Percentiles rank a stretch among this genome's conserved stretches.
These are phyloP conservation scores for Alethe diademata DNA, from an alignment of 2,113 vertebrate genomes.

Conservation along the genomic window DNA sequence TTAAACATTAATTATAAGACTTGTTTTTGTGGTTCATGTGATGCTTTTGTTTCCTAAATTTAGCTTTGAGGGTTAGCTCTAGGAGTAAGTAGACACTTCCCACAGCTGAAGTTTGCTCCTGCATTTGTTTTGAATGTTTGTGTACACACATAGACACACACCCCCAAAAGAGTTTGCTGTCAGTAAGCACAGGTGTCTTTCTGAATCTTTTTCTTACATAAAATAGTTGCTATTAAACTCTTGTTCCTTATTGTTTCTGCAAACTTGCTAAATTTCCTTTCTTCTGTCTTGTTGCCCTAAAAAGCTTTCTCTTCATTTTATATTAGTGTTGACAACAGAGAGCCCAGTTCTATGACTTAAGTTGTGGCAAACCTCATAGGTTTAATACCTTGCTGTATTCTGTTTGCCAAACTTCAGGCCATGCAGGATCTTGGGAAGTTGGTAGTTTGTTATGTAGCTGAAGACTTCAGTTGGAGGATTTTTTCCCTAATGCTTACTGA, in stretches of 20 bases:
- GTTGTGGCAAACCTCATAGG: background rate
- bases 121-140: background rate
- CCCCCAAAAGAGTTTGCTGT: background rate
- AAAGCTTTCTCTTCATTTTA: background rate
- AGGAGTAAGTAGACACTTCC: background rate
- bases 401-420: background rate
- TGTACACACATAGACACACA: background rate
- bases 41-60: background rate
- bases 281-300: background rate
- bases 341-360: accelerated
- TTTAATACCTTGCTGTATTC: background rate
- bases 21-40: background rate
- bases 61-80: background rate
- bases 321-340: background rate
- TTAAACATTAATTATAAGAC: background rate
- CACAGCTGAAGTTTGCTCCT: background rate
- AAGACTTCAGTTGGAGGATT: background rate
- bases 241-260: background rate
- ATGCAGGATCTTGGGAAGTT: background rate
- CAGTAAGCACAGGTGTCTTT: background rate
- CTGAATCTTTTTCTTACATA: background rate
- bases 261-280: background rate
- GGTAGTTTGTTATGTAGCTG: background rate
- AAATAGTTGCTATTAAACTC: background rate
- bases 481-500: background rate